Percentiles rank a stretch among this genome's conserved stretches.
Evolutionary conservation across 2,797 vertebrate species (phyloP).

Genomic region (Urophycis tenuis): DNA sequence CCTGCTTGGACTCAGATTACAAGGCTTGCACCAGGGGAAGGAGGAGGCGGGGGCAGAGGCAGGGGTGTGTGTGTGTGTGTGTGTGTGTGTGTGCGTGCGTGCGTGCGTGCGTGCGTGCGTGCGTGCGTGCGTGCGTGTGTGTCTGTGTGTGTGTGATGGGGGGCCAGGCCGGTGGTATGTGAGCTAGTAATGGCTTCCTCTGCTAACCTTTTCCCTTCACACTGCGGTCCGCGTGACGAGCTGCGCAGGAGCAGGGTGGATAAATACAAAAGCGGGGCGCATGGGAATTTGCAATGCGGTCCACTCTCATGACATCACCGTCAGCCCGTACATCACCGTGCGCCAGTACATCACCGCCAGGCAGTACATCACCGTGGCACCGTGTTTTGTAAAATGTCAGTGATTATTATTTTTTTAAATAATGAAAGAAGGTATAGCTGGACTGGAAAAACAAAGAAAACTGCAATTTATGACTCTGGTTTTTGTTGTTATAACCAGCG

Average conservation of each 20-base stretch:
- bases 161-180: conserved; percentile 46
- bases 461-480: not conserved
- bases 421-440: conserved; percentile 17
- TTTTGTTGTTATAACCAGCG: not conserved
- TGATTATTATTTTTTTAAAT: too few species aligned
- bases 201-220: conserved; percentile 40
- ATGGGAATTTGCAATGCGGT: conserved; percentile 38
- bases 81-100: too few species aligned
- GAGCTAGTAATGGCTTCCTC: conserved; percentile 32
- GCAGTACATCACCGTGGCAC: conserved; percentile 1
- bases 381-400: conserved; percentile 20
- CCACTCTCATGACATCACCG: conserved; percentile 31
- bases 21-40: conserved; percentile 45
- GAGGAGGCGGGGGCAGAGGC: not conserved
- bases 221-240: conserved; percentile 46
- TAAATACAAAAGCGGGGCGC: conserved; percentile 44
- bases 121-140: too few species aligned
- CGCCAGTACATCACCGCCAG: conserved; percentile 18
- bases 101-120: too few species aligned
- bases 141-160: conserved; percentile 28
- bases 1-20: conserved; percentile 61
- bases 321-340: too few species aligned
- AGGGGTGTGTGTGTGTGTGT: too few species aligned
- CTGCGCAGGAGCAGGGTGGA: conserved; percentile 41
- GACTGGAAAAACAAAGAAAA: conserved; percentile 22